Conservation (phyloP, 2,113 vertebrate genomes). For the Origma solitaria region DNA sequence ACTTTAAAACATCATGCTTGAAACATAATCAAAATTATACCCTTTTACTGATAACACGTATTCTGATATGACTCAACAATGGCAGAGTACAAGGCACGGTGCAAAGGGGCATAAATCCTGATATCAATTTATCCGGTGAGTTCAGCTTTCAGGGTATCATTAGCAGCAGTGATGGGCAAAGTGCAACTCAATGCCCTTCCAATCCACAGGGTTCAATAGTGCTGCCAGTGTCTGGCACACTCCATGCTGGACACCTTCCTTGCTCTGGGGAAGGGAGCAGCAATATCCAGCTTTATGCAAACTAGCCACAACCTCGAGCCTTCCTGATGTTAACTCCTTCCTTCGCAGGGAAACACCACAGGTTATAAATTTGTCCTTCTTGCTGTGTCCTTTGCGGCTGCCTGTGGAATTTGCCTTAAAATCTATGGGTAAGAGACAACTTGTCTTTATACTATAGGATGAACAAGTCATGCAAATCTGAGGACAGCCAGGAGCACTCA, state of each 20-base stretch:
- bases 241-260: not conserved
- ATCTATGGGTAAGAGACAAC: not conserved
- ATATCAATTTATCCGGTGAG: accelerated
- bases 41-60: accelerated
- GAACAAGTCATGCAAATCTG: not conserved
- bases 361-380: not conserved
- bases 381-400: not conserved
- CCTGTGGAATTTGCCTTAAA: not conserved
- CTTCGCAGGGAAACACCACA: not conserved
- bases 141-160: not conserved
- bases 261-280: not conserved
- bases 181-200: not conserved
- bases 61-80: not conserved
- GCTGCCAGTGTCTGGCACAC: not conserved
- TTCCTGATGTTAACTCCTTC: not conserved
- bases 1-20: not conserved
- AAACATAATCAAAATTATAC: not conserved
- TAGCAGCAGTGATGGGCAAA: not conserved
- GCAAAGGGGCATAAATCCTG: not conserved
- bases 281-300: not conserved
- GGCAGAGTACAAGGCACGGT: not conserved
- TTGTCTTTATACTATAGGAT: not conserved
- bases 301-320: not conserved
- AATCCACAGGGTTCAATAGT: not conserved
- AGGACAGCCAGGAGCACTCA: not conserved